Conservation (phyloP, 2,113 vertebrate species). For the Cyprinus carpio region DNA sequence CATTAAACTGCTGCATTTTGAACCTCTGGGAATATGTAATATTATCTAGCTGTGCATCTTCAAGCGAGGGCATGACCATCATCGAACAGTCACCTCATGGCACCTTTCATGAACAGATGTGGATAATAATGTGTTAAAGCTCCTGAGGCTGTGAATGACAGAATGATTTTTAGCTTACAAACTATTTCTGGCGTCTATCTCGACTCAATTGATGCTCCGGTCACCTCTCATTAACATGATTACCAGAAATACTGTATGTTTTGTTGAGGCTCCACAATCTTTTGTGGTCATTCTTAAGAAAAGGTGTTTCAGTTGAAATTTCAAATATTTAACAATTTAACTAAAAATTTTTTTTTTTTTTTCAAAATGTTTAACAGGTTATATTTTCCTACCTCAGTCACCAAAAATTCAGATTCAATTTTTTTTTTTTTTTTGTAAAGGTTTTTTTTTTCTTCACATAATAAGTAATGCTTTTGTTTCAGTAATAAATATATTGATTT, state of each 20-base stretch:
- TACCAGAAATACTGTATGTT: no score
- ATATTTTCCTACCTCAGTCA: background rate
- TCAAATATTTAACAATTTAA: no score
- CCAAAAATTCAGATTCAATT: background rate
- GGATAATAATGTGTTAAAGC: slow-evolving; percentile 22
- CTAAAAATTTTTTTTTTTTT: no score
- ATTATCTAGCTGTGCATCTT: slow-evolving; percentile 19
- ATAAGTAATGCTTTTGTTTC: background rate
- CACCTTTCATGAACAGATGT: slow-evolving; percentile 32
- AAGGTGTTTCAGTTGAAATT: no score
- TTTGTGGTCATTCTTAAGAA: background rate
- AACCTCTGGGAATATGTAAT: background rate
- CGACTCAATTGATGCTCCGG: no score
- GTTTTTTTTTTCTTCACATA: background rate
- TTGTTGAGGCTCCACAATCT: no score
- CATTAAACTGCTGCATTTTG: slow-evolving; percentile 26
- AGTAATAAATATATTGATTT: background rate
- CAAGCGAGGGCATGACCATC: background rate
- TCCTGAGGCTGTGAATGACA: no score
- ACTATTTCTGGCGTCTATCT: no score
- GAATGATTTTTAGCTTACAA: no score
- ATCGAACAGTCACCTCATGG: slow-evolving; percentile 18
- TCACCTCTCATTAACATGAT: no score
- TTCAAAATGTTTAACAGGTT: background rate
- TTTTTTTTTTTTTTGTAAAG: background rate